Evolutionary conservation across 2,113 vertebrate species (phyloP), one percentile per base, ranked within the genome.

Genomic region (Indri indri): DNA sequence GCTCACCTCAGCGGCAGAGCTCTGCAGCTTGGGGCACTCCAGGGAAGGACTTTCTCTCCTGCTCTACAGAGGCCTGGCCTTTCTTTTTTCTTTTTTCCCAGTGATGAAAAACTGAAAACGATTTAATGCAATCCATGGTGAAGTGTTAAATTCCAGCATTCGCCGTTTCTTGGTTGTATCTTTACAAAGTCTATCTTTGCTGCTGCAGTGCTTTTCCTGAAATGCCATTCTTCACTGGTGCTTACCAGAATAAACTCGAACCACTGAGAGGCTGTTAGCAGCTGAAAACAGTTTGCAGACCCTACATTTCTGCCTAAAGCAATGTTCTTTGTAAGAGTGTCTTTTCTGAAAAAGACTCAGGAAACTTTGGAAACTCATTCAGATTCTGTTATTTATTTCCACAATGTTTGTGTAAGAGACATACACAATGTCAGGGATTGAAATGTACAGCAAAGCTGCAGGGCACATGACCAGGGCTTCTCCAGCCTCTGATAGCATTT

Each of bases 311-410:
- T 77, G 66, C 96, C 73, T 77, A 40, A 74, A 85, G 71, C 66
- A n/a, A 17, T 8, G 6, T 66, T 70, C 66, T 45, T 74, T 80
- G 57, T 30, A 50, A 45, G 17, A 50, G 57, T 73, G 63, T 37
- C 71, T 40, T 82, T 45, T 40, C 88, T n/a, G 30, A 25, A 63
- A 85, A 86, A 50, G 45, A 50, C 34, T 76, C n/a, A 2, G 42
- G 34, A 68, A 25, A 30, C 23, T 85, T 40, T 40, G 87, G 79
- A 91, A 96, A 80, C 50, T 42, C 32, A 52, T 74, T 91, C 42
- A 57, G 57, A 13, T 50, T 70, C 47, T 42, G 80, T 57, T 81
- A 5, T 80, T 92, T 87, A 71, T 87, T 88, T 91, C 81, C 79
- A 89, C 45, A 65, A 32, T 91, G 42, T 95, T 76, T 85, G 30